These are phyloP conservation scores for Galerucella pusilla DNA, from an alignment of 2,888 invertebrate genomes.

Conservation along the genomic window DNA sequence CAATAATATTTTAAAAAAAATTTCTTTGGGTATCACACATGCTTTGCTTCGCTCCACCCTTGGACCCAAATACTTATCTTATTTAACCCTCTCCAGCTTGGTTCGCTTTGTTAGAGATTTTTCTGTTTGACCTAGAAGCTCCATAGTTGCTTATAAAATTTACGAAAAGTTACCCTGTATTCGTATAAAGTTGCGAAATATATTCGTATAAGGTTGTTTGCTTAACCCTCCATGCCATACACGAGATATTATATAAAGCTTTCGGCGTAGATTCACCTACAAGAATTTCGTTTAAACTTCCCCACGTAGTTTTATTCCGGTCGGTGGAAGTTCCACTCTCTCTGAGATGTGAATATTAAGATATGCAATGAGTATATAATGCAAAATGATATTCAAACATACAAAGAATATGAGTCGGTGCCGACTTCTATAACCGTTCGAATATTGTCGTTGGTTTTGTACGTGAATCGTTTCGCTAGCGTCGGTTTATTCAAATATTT, in stretches of 20 bases:
- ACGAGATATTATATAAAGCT: constrained; percentile 23
- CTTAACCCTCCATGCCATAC: neutral
- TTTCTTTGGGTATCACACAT: no score
- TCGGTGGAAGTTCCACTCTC: constrained; percentile 11
- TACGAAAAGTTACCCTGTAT: neutral
- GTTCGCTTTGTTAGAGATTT: no score
- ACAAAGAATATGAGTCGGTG: neutral
- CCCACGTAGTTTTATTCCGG: constrained; percentile 12
- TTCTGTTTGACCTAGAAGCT: no score
- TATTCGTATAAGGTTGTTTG: neutral
- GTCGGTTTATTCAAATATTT: constrained; percentile 21
- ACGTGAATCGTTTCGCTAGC: constrained; percentile 26
- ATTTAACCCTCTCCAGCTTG: no score
- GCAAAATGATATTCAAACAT: constrained; percentile 28
- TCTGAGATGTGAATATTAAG: constrained; percentile 31
- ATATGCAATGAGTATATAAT: constrained; percentile 32
- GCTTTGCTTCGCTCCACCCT: no score
- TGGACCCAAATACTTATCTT: no score
- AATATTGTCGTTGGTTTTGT: constrained; percentile 25
- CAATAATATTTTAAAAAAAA: no score
- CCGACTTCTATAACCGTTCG: constrained; percentile 6
- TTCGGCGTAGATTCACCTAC: constrained; percentile 12
- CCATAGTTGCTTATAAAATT: no score
- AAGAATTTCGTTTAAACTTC: constrained; percentile 17
- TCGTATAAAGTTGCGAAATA: neutral